phyloP scores from a whole-genome alignment of 2,797 vertebrate genomes.

The Syngnathus acus region DNA sequence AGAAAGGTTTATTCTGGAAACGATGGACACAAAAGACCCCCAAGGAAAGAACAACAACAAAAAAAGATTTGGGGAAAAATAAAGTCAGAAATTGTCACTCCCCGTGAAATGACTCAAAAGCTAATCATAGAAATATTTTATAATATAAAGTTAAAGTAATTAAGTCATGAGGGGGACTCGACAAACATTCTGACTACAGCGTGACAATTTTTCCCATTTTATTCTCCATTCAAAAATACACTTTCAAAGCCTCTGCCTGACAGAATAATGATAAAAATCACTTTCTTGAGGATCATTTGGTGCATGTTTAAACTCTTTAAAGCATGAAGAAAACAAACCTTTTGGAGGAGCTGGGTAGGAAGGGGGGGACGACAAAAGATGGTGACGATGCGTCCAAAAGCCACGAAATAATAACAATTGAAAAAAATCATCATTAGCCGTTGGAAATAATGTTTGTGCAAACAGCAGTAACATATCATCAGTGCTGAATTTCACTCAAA shows the following conservation, averaged over 20 bases:
- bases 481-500: slow-evolving; percentile 18
- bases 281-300: slow-evolving; percentile 7
- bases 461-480: slow-evolving; percentile 52
- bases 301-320: slow-evolving; percentile 8
- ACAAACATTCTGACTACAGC: background rate
- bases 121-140: too few species aligned
- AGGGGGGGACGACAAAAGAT: too few species aligned
- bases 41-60: too few species aligned
- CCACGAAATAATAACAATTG: slow-evolving; percentile 9
- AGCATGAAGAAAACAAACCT: slow-evolving; percentile 2
- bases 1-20: too few species aligned
- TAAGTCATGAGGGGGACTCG: background rate
- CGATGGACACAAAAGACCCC: too few species aligned
- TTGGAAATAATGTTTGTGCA: slow-evolving; percentile 38
- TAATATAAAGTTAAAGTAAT: background rate
- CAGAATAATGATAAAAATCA: slow-evolving; percentile 17
- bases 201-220: slow-evolving; percentile 23
- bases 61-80: too few species aligned
- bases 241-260: slow-evolving; percentile 6
- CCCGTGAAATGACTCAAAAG: slow-evolving; percentile 6
- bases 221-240: slow-evolving; percentile 35
- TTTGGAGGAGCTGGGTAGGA: background rate
- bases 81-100: too few species aligned
- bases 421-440: slow-evolving; percentile 24
- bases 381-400: slow-evolving; percentile 1